Conservation (phyloP, 2,888 invertebrate species). For the Hyposoter dolosus region DNA sequence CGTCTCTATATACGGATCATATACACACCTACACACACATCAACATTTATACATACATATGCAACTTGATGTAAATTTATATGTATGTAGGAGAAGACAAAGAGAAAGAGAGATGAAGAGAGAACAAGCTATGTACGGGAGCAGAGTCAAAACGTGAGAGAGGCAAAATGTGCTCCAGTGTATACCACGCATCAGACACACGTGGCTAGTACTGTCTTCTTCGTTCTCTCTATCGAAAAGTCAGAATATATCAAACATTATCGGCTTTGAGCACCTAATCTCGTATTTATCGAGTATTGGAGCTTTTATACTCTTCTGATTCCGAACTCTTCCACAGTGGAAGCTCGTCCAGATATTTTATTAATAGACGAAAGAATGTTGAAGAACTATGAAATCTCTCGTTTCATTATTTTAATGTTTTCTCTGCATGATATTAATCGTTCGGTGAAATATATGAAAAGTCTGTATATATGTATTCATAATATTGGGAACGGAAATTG, state of each 20-base stretch:
- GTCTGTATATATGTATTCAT: too few species aligned
- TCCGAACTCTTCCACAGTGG: background rate
- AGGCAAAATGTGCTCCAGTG: conserved; percentile 68
- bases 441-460: background rate
- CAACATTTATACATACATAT: background rate
- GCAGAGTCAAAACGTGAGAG: conserved; percentile 75
- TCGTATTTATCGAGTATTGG: background rate
- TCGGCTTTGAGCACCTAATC: background rate
- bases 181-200: conserved; percentile 70
- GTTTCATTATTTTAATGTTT: background rate
- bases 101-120: conserved; percentile 52
- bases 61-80: background rate
- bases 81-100: conserved; percentile 11
- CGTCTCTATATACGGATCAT: conserved; percentile 61
- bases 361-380: background rate
- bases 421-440: background rate
- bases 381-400: background rate
- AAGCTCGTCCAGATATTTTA: background rate
- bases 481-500: background rate
- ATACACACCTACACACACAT: conserved; percentile 17
- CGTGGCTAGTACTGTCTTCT: conserved; percentile 72
- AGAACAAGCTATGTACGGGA: conserved; percentile 67
- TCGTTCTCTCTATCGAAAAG: conserved; percentile 23
- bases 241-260: background rate
- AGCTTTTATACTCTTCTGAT: background rate